These are phyloP conservation scores for Microcebus ravelobensis DNA, from an alignment of 2,113 vertebrate species.

Conservation along the genomic window DNA sequence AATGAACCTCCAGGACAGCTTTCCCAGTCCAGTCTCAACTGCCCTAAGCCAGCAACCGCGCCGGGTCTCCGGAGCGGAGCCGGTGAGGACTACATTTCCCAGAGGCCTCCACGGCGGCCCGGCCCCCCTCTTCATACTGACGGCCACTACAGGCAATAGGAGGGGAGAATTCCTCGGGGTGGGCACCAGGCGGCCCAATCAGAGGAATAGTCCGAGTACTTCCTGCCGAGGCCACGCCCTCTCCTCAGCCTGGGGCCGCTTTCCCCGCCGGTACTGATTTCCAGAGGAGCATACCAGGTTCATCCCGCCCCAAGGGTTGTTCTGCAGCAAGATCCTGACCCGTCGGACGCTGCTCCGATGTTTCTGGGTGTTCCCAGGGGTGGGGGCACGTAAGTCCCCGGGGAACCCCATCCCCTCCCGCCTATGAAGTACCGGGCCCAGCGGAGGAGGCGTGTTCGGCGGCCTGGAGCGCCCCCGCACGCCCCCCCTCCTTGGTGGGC, in stretches of 20 bases:
- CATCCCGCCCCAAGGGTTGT: not conserved
- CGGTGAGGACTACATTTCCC: not conserved
- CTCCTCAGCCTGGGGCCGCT: fast-evolving
- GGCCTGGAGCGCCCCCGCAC: not conserved
- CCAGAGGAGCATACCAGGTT: fast-evolving
- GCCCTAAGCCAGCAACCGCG: not conserved
- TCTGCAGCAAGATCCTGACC: fast-evolving
- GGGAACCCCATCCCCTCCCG: not conserved
- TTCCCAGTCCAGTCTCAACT: not conserved
- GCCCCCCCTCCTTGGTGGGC: not conserved
- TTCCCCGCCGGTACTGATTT: fast-evolving
- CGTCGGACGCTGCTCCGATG: fast-evolving
- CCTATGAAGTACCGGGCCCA: not conserved
- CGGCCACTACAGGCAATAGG: no score
- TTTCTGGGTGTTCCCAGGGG: not conserved
- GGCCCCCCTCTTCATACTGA: not conserved
- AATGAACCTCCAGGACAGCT: not conserved
- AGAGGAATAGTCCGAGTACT: not conserved
- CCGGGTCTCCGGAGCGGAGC: fast-evolving
- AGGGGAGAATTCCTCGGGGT: not conserved
- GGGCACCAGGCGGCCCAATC: not conserved
- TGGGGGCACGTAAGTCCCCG: not conserved
- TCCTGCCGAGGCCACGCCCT: not conserved
- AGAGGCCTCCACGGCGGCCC: not conserved
- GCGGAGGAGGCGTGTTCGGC: not conserved